phyloP scores from a whole-genome alignment of 2,888 invertebrate species.

The Tanytarsus gracilentus region DNA sequence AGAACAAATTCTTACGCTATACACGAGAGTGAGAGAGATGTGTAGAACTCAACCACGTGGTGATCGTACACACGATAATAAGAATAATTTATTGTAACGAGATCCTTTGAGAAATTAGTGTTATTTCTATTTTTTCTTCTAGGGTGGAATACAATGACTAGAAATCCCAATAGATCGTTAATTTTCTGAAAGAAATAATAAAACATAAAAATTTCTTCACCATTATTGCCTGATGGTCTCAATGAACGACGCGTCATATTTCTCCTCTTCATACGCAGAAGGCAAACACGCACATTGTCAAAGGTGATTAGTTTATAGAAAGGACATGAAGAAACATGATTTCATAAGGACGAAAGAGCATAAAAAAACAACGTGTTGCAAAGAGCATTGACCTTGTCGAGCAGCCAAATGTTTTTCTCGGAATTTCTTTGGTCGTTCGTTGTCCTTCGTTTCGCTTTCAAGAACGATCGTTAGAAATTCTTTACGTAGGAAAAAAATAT shows the following conservation, averaged over 20 bases:
- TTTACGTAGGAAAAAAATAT: no score
- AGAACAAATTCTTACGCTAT: no score
- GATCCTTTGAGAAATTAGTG: no score
- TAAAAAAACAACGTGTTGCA: background rate
- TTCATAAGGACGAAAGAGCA: background rate
- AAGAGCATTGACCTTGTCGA: slow-evolving; percentile 18
- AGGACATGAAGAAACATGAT: slow-evolving; percentile 6
- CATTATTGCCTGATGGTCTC: no score
- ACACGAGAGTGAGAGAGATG: no score
- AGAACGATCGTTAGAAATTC: background rate
- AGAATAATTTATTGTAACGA: no score
- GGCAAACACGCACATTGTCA: no score
- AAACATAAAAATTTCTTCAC: background rate
- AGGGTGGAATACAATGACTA: background rate
- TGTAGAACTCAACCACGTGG: no score
- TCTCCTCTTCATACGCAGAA: no score
- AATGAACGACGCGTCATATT: no score
- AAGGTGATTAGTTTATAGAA: background rate
- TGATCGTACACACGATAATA: no score
- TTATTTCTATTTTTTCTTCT: no score
- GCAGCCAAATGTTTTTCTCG: slow-evolving; percentile 15
- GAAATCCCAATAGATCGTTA: background rate
- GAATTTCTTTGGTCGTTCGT: slow-evolving; percentile 16
- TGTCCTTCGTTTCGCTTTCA: slow-evolving; percentile 14
- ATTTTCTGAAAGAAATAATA: background rate